A percentile compares a stretch with the other conserved stretches of the same genome.
Conservation (phyloP, 92 coral and sea anemone genomes). For the Heliopora coerulea region DNA sequence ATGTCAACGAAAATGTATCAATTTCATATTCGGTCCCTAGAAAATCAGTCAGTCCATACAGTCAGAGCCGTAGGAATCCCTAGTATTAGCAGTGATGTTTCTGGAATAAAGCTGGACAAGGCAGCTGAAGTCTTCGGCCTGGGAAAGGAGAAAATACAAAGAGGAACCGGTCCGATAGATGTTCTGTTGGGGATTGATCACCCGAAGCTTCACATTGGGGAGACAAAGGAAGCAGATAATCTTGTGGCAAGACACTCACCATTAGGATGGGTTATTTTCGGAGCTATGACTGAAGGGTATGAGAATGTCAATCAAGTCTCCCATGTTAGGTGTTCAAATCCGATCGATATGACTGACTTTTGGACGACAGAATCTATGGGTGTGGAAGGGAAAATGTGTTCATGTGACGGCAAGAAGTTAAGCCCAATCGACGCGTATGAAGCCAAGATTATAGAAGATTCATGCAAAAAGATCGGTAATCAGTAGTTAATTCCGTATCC, state of each 20-base stretch:
- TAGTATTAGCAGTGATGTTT: slow-evolving; percentile 47
- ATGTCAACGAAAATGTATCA: slow-evolving; percentile 52
- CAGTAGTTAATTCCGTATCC: slow-evolving; percentile 63
- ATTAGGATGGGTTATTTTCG: slow-evolving; percentile 41
- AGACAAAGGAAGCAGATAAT: slow-evolving; percentile 18
- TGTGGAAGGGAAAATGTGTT: slow-evolving; percentile 42
- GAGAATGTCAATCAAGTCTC: slow-evolving; percentile 6
- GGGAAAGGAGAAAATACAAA: slow-evolving; percentile 26
- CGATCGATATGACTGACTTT: slow-evolving; percentile 49
- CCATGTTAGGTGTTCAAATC: slow-evolving; percentile 27
- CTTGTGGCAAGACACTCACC: slow-evolving; percentile 36
- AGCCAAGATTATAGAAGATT: slow-evolving; percentile 51
- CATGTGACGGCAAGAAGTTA: slow-evolving; percentile 49
- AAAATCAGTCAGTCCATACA: slow-evolving; percentile 35
- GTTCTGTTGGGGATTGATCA: slow-evolving; percentile 66
- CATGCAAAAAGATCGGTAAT: slow-evolving; percentile 50
- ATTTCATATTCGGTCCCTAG: slow-evolving; percentile 49
- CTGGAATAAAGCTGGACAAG: slow-evolving; percentile 16
- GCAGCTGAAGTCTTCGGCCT: background rate
- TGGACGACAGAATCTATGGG: slow-evolving; percentile 63
- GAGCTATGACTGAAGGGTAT: background rate
- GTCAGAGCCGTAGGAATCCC: slow-evolving; percentile 63
- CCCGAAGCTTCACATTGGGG: slow-evolving; percentile 57
- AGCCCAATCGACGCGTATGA: slow-evolving; percentile 52
- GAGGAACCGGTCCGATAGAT: slow-evolving; percentile 58